Conservation (phyloP, 92 coral and sea anemone species). For the Desmophyllum pertusum region DNA sequence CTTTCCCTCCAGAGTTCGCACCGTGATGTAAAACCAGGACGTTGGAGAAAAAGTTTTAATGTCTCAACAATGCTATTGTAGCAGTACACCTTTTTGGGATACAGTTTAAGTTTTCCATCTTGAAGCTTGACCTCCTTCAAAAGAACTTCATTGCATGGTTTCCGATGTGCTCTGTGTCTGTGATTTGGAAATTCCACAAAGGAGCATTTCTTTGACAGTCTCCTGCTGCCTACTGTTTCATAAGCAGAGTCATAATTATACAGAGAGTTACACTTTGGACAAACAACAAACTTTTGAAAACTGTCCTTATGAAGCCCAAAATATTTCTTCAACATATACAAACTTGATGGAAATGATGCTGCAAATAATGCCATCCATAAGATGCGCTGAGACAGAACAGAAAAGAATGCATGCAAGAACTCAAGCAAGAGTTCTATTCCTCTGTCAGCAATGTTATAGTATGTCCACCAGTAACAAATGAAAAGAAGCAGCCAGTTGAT, state of each 20-base stretch:
- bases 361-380: too few species aligned
- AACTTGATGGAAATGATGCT: too few species aligned
- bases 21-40: constrained; percentile 31
- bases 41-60: too few species aligned
- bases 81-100: constrained; percentile 20
- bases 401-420: constrained; percentile 56
- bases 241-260: too few species aligned
- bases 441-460: constrained; percentile 58
- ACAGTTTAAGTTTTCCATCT: constrained; percentile 31
- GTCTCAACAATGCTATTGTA: constrained; percentile 48
- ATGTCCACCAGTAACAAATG: constrained; percentile 58
- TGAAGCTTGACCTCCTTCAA: constrained; percentile 36
- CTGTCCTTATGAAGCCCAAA: too few species aligned
- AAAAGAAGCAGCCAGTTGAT: constrained; percentile 61
- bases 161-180: too few species aligned
- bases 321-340: too few species aligned
- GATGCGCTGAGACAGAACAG: constrained; percentile 36
- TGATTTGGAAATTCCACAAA: too few species aligned
- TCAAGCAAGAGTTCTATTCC: constrained; percentile 55
- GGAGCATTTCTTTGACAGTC: too few species aligned
- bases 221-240: too few species aligned
- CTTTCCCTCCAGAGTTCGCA: constrained; percentile 9
- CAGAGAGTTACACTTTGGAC: too few species aligned
- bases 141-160: constrained; percentile 43
- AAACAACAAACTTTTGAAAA: too few species aligned